phyloP scores from a whole-genome alignment of 2,888 invertebrate genomes.

The Chalcosyrphus nemorum region DNA sequence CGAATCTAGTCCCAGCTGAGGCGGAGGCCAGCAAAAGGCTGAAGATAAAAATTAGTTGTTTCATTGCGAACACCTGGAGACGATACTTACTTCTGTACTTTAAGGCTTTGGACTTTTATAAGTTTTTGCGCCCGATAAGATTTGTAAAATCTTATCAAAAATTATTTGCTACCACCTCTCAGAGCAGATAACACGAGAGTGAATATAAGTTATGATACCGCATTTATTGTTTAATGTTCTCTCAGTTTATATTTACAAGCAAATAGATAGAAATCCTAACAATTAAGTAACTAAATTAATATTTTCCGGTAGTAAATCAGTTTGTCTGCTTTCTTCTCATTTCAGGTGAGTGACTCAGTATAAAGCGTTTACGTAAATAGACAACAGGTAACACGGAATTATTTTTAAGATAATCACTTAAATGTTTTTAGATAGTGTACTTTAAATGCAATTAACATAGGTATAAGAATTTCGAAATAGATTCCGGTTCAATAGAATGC shows the following conservation, averaged over 20 bases:
- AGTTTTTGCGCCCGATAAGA: constrained; percentile 13
- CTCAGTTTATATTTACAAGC: background rate
- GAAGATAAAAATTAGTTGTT: background rate
- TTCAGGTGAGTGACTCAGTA: constrained; percentile 45
- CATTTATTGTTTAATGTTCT: background rate
- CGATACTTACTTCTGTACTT: background rate
- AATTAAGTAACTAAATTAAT: background rate
- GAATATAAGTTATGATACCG: background rate
- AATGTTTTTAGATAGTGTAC: too few relatives aligned
- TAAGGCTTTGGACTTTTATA: constrained; percentile 22
- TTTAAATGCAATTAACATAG: too few relatives aligned
- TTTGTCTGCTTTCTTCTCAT: background rate
- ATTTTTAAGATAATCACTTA: too few relatives aligned
- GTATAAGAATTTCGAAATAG: too few relatives aligned
- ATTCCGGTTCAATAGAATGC: too few relatives aligned
- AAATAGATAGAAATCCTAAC: background rate
- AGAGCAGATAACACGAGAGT: constrained; percentile 6
- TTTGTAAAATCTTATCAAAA: constrained; percentile 47
- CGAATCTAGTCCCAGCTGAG: constrained; percentile 74
- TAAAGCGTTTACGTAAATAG: background rate
- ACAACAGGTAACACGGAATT: background rate
- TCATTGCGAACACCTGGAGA: constrained; percentile 16
- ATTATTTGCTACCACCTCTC: constrained; percentile 21
- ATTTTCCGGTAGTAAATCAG: constrained; percentile 16
- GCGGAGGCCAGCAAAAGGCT: constrained; percentile 31